phyloP scores from a whole-genome alignment of 2,888 invertebrate genomes.

The Cheilosia urbana region DNA sequence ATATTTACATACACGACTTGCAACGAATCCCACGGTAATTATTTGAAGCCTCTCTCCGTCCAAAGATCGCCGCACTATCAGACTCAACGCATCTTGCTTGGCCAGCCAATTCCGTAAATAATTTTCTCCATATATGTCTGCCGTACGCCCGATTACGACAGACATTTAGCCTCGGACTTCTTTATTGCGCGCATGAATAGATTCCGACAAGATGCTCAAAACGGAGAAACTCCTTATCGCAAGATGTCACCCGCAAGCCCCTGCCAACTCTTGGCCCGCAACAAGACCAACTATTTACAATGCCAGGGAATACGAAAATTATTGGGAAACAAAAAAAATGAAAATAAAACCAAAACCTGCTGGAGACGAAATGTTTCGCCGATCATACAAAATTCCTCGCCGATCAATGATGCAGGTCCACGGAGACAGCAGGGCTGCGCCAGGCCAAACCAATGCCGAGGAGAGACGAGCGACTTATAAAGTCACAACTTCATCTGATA shows the following conservation, averaged over 20 bases:
- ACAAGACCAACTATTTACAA: constrained; percentile 19
- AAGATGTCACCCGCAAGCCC: constrained; percentile 69
- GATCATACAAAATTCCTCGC: constrained; percentile 71
- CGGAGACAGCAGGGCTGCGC: constrained; percentile 71
- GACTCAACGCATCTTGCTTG: constrained; percentile 49
- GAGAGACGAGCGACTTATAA: constrained; percentile 72
- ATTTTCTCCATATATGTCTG: constrained; percentile 46
- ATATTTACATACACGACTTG: constrained; percentile 22
- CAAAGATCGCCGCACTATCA: constrained; percentile 31
- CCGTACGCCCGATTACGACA: constrained; percentile 65
- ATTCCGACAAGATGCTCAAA: constrained; percentile 69
- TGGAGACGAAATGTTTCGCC: constrained; percentile 70
- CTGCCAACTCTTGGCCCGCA: constrained; percentile 19
- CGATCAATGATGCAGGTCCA: constrained; percentile 66
- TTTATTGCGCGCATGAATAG: constrained; percentile 65
- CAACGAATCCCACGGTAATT: constrained; percentile 64
- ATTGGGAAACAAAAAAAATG: constrained; percentile 54
- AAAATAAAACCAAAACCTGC: constrained; percentile 59
- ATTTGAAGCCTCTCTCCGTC: constrained; percentile 37
- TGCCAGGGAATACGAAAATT: constrained; percentile 55
- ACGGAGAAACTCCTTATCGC: constrained; percentile 73
- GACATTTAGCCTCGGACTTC: constrained; percentile 69
- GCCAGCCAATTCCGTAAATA: constrained; percentile 60
- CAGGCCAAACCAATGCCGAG: constrained; percentile 42
- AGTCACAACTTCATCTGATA: constrained; percentile 75